phyloP scores from a whole-genome alignment of 92 coral and sea anemone species.

The Porites divaricata region DNA sequence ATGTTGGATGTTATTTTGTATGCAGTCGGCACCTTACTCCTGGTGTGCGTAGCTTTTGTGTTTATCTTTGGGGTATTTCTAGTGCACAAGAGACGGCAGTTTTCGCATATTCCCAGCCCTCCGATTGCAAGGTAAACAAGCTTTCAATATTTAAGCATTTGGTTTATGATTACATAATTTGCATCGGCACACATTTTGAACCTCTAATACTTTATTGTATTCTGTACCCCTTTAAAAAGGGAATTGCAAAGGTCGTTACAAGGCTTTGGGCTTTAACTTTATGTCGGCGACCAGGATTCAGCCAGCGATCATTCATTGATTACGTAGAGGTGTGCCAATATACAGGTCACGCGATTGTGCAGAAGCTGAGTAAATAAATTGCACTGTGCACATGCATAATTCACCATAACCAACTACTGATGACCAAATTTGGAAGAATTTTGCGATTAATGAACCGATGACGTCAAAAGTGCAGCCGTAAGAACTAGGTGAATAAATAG shows the following conservation, averaged over 20 bases:
- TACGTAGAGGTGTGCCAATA: too few species aligned
- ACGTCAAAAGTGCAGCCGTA: too few species aligned
- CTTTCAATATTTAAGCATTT: not conserved
- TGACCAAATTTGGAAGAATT: too few species aligned
- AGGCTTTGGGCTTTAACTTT: too few species aligned
- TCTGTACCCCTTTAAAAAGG: not conserved
- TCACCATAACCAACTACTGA: too few species aligned
- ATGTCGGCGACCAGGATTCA: too few species aligned
- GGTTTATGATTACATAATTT: not conserved
- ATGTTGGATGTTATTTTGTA: conserved; percentile 11
- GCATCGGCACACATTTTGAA: not conserved
- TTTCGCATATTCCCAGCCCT: conserved; percentile 67
- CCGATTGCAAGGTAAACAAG: conserved; percentile 50
- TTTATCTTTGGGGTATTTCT: conserved; percentile 36
- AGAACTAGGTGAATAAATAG: too few species aligned
- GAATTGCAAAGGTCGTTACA: not conserved
- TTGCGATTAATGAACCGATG: too few species aligned
- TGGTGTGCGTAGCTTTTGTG: conserved; percentile 10
- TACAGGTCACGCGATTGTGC: too few species aligned
- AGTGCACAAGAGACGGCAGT: conserved; percentile 32
- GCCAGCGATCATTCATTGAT: too few species aligned
- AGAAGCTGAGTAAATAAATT: too few species aligned
- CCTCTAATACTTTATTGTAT: not conserved
- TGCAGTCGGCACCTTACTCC: conserved; percentile 12
- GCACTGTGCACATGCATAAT: too few species aligned